Conservation (phyloP, 2,113 vertebrate species). For the Periophthalmodon schlosseri region DNA sequence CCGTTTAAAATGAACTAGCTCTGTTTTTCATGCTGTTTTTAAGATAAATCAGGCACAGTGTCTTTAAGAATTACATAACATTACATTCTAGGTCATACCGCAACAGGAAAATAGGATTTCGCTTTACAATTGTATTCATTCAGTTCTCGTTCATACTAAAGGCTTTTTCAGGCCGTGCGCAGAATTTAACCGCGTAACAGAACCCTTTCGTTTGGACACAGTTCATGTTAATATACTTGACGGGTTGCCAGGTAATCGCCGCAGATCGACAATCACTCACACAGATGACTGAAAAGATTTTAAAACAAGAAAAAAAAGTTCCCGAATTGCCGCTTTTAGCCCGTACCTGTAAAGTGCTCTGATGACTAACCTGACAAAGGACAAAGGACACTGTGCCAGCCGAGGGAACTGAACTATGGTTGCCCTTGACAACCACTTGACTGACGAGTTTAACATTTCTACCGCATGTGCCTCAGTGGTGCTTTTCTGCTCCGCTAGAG, state of each 20-base stretch:
- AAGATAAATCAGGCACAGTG: too few relatives aligned
- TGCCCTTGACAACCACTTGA: constrained; percentile 2
- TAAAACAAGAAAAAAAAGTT: too few relatives aligned
- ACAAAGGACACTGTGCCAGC: not conserved
- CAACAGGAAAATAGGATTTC: too few relatives aligned
- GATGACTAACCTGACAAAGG: not conserved
- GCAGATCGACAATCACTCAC: not conserved
- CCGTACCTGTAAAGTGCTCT: not conserved
- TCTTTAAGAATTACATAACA: too few relatives aligned
- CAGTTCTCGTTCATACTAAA: not conserved
- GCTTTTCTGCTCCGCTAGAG: constrained; percentile 8
- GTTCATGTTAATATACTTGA: not conserved
- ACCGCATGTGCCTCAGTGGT: not conserved
- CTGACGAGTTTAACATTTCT: not conserved
- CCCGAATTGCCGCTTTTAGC: not conserved
- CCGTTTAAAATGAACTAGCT: too few relatives aligned
- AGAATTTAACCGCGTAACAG: too few relatives aligned
- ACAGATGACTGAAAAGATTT: not conserved
- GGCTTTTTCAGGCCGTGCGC: not conserved
- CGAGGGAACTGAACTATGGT: not conserved
- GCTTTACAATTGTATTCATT: not conserved
- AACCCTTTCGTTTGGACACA: not conserved
- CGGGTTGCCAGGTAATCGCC: not conserved
- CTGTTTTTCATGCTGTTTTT: too few relatives aligned
- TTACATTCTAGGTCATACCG: too few relatives aligned